phyloP scores from a whole-genome alignment of 2,888 invertebrate species.

The Ornithoptera priamus region DNA sequence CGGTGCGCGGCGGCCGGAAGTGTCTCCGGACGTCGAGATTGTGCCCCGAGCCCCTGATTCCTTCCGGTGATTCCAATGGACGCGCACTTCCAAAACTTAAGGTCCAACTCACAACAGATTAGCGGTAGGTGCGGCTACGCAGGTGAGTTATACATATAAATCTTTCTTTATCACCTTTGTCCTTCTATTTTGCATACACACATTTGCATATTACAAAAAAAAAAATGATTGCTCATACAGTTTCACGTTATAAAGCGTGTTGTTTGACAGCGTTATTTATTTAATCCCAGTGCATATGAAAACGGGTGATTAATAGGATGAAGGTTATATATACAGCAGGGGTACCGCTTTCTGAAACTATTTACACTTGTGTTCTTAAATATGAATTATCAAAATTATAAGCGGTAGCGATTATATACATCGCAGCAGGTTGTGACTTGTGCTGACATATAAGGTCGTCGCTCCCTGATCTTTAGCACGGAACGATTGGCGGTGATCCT shows the following conservation, averaged over 20 bases:
- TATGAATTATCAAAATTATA: too few relatives aligned
- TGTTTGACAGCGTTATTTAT: too few relatives aligned
- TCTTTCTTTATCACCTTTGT: too few relatives aligned
- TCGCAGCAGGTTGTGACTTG: slow-evolving; percentile 41
- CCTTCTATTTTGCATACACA: too few relatives aligned
- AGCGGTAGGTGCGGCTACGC: slow-evolving; percentile 17
- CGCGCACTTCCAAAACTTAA: slow-evolving; percentile 35
- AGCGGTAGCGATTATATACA: slow-evolving; percentile 8
- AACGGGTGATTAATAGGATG: too few relatives aligned
- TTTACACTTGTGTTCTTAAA: too few relatives aligned
- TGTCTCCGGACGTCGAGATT: slow-evolving; percentile 73
- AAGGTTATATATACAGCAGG: too few relatives aligned
- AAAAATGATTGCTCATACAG: too few relatives aligned
- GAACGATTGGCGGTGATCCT: slow-evolving; percentile 68
- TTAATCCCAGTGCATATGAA: too few relatives aligned
- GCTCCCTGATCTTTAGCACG: slow-evolving; percentile 72
- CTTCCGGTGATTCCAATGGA: slow-evolving; percentile 66
- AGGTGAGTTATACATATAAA: background rate
- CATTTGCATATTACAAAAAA: too few relatives aligned
- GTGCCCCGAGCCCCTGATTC: slow-evolving; percentile 75
- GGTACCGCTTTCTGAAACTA: too few relatives aligned
- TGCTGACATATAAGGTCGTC: slow-evolving; percentile 58
- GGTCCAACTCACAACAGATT: slow-evolving; percentile 31
- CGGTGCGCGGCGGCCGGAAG: slow-evolving; percentile 63
- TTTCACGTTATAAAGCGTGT: too few relatives aligned